Conservation (phyloP, 2,888 invertebrate species). For the Pinctada fucata region DNA sequence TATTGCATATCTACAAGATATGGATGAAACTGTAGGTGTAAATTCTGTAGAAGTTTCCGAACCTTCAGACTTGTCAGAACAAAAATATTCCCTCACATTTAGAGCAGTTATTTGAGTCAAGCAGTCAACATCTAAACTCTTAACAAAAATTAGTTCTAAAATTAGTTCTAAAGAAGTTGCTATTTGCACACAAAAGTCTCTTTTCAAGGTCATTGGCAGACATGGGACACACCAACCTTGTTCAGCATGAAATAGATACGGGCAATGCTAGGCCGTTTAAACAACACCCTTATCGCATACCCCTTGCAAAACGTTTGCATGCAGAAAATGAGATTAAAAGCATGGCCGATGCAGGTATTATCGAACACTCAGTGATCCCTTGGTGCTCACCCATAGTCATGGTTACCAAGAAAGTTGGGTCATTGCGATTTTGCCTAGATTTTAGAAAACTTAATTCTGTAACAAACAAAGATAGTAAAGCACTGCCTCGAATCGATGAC, state of each 20-base stretch:
- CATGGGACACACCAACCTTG: slow-evolving; percentile 31
- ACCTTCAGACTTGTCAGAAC: neutral
- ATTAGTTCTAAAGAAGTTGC: slow-evolving; percentile 17
- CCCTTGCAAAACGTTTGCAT: slow-evolving; percentile 1
- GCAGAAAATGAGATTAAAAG: slow-evolving; percentile 16
- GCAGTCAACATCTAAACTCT: neutral
- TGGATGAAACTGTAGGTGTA: neutral
- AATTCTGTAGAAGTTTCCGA: neutral
- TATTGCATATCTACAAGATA: neutral
- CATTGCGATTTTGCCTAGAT: neutral
- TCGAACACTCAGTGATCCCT: slow-evolving; percentile 10
- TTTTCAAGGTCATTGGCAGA: slow-evolving; percentile 31
- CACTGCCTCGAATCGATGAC: neutral
- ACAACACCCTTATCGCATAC: slow-evolving; percentile 1
- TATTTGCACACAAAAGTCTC: slow-evolving; percentile 29
- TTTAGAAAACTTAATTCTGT: neutral
- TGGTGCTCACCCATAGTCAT: slow-evolving; percentile 1
- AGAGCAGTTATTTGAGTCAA: neutral
- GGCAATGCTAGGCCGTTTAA: neutral
- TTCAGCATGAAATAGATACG: slow-evolving; percentile 1
- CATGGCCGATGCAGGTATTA: slow-evolving; percentile 21
- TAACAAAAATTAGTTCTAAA: neutral
- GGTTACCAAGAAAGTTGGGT: neutral
- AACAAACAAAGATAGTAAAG: neutral
- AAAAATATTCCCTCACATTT: neutral